These are phyloP conservation scores for Triplophysa siluroides DNA, from an alignment of 2,113 vertebrate genomes.

Conservation along the genomic window DNA sequence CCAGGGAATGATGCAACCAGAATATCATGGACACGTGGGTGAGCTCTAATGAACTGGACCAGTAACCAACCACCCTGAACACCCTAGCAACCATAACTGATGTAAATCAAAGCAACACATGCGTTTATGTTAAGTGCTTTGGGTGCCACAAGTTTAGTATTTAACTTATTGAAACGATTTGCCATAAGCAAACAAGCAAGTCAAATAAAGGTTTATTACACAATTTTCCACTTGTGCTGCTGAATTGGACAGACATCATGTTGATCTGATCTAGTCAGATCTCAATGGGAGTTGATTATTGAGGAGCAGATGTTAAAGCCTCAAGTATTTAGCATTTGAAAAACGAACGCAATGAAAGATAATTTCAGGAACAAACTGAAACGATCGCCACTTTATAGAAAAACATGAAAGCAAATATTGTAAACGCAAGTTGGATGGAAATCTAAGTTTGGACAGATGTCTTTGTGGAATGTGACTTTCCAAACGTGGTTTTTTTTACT, in stretches of 20 bases:
- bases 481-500: not conserved
- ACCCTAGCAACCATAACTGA: no score
- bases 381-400: not conserved
- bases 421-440: not conserved
- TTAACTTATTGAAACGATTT: not conserved
- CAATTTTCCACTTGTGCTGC: not conserved
- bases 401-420: not conserved
- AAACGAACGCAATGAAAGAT: not conserved
- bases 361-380: not conserved
- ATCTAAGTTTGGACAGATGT: not conserved
- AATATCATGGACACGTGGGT: no score
- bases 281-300: not conserved
- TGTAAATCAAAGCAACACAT: not conserved
- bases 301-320: not conserved
- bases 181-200: not conserved
- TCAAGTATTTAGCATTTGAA: not conserved
- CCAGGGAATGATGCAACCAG: no score
- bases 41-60: no score
- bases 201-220: not conserved
- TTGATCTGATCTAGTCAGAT: not conserved
- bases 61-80: no score
- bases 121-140: not conserved
- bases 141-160: no score
- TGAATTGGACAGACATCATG: not conserved
- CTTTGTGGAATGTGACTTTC: not conserved